A percentile compares a stretch with the other conserved stretches of the same genome.
Evolutionary conservation across 2,797 vertebrate genomes (phyloP).

Genomic region (Aotus griseimembra): DNA sequence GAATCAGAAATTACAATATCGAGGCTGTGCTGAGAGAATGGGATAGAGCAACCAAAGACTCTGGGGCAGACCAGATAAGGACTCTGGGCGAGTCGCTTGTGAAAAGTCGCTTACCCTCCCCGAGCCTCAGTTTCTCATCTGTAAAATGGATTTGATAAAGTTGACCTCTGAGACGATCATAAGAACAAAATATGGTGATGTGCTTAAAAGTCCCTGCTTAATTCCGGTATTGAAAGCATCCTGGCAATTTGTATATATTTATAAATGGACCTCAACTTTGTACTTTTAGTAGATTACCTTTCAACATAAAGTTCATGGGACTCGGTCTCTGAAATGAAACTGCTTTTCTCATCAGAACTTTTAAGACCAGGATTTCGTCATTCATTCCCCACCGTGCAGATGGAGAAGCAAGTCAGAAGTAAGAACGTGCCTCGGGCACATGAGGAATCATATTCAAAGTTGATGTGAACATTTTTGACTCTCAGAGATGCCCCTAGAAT

Average conservation of each 20-base stretch:
- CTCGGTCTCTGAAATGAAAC: background rate
- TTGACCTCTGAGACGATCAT: rapidly evolving
- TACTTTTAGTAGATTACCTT: background rate
- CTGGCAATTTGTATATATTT: background rate
- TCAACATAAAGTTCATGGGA: background rate
- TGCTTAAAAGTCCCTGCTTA: background rate
- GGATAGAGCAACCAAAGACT: background rate
- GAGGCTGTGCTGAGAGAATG: background rate
- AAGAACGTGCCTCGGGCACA: rapidly evolving
- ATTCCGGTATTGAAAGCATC: background rate
- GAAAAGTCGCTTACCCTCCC: background rate
- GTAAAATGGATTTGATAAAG: background rate
- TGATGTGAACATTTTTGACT: background rate
- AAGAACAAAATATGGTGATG: background rate
- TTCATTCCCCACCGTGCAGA: background rate
- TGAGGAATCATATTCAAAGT: background rate
- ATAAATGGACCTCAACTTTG: background rate
- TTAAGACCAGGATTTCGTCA: background rate
- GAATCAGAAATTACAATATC: slow-evolving; percentile 42
- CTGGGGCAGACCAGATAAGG: rapidly evolving
- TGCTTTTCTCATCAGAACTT: background rate
- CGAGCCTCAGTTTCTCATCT: background rate
- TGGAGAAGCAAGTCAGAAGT: background rate
- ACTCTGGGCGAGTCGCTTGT: background rate
- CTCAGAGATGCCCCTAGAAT: background rate